phyloP scores from a whole-genome alignment of 2,888 invertebrate genomes.

The Hoplodrina ambigua region DNA sequence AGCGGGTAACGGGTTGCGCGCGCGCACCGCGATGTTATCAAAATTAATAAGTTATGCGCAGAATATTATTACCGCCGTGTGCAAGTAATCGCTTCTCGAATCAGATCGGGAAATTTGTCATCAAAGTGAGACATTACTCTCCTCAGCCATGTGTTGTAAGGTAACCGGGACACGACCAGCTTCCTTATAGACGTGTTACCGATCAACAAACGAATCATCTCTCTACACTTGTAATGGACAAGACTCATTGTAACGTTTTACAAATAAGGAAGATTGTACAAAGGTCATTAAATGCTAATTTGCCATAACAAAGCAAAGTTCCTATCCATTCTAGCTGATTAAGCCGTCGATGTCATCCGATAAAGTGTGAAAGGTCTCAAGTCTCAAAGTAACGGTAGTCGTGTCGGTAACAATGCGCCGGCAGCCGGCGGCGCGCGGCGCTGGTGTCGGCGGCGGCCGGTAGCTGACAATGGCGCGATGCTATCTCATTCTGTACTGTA shows the following conservation, averaged over 20 bases:
- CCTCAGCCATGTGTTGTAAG: constrained; percentile 7
- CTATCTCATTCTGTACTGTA: constrained; percentile 38
- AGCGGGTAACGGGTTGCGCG: constrained; percentile 47
- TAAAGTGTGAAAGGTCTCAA: constrained; percentile 58
- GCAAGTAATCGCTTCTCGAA: constrained; percentile 22
- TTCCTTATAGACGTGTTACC: constrained; percentile 5
- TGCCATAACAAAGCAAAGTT: constrained; percentile 23
- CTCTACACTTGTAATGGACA: not conserved
- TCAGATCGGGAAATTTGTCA: constrained; percentile 4
- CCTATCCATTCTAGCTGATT: constrained; percentile 33
- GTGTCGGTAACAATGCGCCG: constrained; percentile 10
- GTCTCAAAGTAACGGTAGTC: constrained; percentile 52
- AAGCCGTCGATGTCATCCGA: constrained; percentile 22
- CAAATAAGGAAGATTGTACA: constrained; percentile 2
- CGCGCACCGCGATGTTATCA: constrained; percentile 51
- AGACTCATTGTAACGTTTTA: not conserved
- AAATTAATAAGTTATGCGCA: constrained; percentile 42
- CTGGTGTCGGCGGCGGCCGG: no score
- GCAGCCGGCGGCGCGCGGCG: constrained; percentile 34
- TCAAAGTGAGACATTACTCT: constrained; percentile 16
- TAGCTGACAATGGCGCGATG: constrained; percentile 52
- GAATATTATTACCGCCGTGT: constrained; percentile 25
- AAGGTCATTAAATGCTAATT: constrained; percentile 37
- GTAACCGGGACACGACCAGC: not conserved
- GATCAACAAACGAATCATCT: not conserved